Percentiles rank a stretch among this genome's conserved stretches.
These are phyloP conservation scores for Liparis tanakae DNA, from an alignment of 2,797 vertebrate species.

Conservation along the genomic window DNA sequence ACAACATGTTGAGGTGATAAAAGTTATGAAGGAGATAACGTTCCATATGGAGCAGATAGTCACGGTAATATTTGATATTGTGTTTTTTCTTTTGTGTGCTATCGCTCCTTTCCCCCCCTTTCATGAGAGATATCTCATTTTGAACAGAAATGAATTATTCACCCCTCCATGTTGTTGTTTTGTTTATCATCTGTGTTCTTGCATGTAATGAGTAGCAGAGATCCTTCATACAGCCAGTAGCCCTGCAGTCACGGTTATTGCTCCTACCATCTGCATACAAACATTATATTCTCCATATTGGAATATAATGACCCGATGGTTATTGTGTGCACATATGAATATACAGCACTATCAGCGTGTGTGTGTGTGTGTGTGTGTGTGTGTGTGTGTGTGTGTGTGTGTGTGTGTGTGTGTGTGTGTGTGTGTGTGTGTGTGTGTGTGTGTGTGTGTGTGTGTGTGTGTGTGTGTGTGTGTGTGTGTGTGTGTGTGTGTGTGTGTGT, in stretches of 20 bases:
- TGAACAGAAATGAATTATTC: constrained; percentile 37
- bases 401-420: constrained; percentile 10
- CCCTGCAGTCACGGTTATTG: constrained; percentile 1
- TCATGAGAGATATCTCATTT: constrained; percentile 35
- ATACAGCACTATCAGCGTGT: constrained; percentile 46
- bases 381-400: constrained; percentile 12
- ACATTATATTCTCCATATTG: background rate
- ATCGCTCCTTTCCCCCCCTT: constrained; percentile 21
- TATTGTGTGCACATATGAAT: constrained; percentile 30
- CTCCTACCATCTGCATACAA: background rate
- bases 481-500: constrained; percentile 51
- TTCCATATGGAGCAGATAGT: constrained; percentile 18
- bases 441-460: constrained; percentile 10
- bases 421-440: constrained; percentile 10
- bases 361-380: no score
- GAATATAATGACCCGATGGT: background rate
- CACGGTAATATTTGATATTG: constrained; percentile 40
- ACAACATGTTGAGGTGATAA: constrained; percentile 38
- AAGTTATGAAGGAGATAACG: constrained; percentile 17
- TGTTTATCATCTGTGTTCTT: constrained; percentile 15
- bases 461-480: constrained; percentile 36
- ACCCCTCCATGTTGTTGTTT: background rate
- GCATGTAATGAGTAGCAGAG: constrained; percentile 16
- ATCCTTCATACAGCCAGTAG: background rate
- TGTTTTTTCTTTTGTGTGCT: constrained; percentile 33